phyloP scores from a whole-genome alignment of 1,140 invertebrate genomes.

The Eurosta solidaginis region DNA sequence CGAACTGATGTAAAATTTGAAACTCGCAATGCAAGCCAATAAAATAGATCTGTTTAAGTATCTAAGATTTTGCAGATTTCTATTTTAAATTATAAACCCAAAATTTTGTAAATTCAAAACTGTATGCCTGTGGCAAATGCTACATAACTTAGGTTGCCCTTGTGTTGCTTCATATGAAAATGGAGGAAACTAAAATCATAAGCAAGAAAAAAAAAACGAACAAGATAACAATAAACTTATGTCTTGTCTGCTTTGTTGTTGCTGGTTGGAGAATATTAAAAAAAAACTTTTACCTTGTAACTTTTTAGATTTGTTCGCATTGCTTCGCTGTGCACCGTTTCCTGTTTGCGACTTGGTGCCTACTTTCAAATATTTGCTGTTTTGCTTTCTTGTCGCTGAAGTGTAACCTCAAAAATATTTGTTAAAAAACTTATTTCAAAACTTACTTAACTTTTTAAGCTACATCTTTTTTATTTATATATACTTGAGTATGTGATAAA shows the following conservation, averaged over 20 bases:
- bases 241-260: neutral
- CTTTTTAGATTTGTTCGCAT: neutral
- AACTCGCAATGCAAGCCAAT: too few relatives aligned
- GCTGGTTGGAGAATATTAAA: neutral
- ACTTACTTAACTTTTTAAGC: neutral
- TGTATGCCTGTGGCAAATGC: too few relatives aligned
- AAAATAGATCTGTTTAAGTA: too few relatives aligned
- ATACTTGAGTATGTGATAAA: neutral
- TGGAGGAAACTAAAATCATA: too few relatives aligned
- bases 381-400: neutral
- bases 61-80: too few relatives aligned
- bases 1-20: too few relatives aligned
- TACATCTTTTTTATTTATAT: neutral
- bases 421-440: neutral
- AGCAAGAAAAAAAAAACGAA: too few relatives aligned
- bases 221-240: too few relatives aligned
- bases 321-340: neutral
- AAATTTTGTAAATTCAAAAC: too few relatives aligned
- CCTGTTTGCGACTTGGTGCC: neutral
- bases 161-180: too few relatives aligned
- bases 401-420: neutral
- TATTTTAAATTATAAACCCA: too few relatives aligned
- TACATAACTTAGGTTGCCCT: too few relatives aligned
- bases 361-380: neutral
- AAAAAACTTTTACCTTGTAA: neutral